Evolutionary conservation across 2,888 invertebrate genomes (phyloP), one percentile per base, ranked within the genome.

Genomic region (Heliconius aoede): DNA sequence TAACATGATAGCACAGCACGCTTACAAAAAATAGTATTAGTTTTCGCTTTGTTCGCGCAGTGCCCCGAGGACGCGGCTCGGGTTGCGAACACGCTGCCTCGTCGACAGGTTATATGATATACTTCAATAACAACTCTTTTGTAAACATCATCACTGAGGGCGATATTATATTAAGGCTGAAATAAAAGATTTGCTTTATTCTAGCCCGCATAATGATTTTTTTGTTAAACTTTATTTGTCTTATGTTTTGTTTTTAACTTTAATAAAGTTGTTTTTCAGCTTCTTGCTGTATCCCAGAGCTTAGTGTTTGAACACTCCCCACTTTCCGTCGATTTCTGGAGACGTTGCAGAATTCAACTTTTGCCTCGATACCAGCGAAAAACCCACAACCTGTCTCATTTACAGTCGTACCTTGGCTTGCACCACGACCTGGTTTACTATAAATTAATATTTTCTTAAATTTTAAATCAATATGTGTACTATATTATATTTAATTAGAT

Each of bases 81-180:
- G 78, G 78, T 82, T 81, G 77, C 82, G 36, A 76, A 80, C 73
- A 73, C 79, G 79, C 80, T 81, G 79, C 77, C 55, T 78, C 76
- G 79, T 82, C 81, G 82, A 82, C 82, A 82, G 80, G 81, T 79
- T 81, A 82, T 82, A 77, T 75, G 81, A 83, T 84, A 83, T 79
- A 81, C 67, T 78, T 76, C 73, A 71, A 76, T 79, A 77, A 81
- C 78, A 77, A 62, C 64, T 74, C 75, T 77, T 77, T 78, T 79
- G 72, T 77, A 75, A 74, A 21, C 69, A 55, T 76, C 74, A 75
- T 73, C 69, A 64, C 64, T 74, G 77, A 76, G 80, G 73, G 76
- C 72, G 81, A 79, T 77, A 78, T 82, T 79, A 78, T 76, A 74
- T 75, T 77, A 18, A 18, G 46, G 46, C 46, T 71, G 74, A 72